Base-by-base conservation (phyloP, 2,113 vertebrate species). In the Baryphthengus martii region DNA sequence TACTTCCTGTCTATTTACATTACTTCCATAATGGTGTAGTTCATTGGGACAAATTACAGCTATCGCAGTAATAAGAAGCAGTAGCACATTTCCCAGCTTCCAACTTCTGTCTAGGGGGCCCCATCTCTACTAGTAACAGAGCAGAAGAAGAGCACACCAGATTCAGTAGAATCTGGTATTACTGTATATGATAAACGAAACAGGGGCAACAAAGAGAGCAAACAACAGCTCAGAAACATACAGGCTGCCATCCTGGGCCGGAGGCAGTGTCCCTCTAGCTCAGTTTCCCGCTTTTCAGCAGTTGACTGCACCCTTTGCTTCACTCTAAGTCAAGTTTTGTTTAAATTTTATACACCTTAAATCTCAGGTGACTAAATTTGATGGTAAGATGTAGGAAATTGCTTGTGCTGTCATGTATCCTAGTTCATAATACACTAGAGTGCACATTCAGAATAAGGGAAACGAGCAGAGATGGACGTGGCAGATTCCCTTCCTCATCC, bases 391-490 rank as follows among this genome's bases (percentile, higher is more conserved):
- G 14, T 29, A 37, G 24, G 35, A 85, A 85, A 50, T 87, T 47
- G 44, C 28, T 7, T 33, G 6, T 66, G n/a, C n/a, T 73, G 37
- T 37, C 1, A 0, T 47, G n/a, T 58, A 4, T 56, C 35, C 29
- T 67, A 7, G 3, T 80, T 93, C 44, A 13, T 42, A 49, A 28
- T 0, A 0, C 42, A 25, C 19, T 24, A 7, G 24, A 71, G 26
- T 15, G 3, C 0, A 0, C 42, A 14, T 53, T 74, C 67, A 49
- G 72, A 88, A 37, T n/a, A 61, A 4, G 2, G 45, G 28, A 85
- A 31, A 35, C 1, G 2, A 88, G 13, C 26, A 61, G 56, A 85
- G 66, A n/a, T 0, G 0, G 28, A 67, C 11, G 17, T 52, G 33
- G 4, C 49, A 44, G 33, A 20, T 72, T 68, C 20, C 10, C 21